These are phyloP conservation scores for Adineta ricciae DNA, from an alignment of 2,888 invertebrate genomes.

Conservation along the genomic window DNA sequence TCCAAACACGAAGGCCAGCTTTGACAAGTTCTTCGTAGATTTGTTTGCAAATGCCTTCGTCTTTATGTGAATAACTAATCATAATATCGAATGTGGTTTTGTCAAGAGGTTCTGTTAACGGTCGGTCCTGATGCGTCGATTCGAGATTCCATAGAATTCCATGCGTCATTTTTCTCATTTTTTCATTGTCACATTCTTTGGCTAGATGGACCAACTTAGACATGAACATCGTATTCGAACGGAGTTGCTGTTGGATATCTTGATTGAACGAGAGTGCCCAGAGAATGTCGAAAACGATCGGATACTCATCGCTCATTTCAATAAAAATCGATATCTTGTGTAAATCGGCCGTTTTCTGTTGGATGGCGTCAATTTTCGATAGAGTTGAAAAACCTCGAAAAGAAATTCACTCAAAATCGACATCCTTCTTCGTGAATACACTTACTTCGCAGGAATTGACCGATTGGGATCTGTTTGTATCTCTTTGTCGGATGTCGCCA, in stretches of 20 bases:
- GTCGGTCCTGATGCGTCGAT: neutral
- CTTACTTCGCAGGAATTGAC: neutral
- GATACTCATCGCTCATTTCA: neutral
- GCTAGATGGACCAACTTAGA: neutral
- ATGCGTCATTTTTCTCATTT: neutral
- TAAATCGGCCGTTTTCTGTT: neutral
- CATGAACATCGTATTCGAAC: neutral
- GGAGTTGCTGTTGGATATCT: neutral
- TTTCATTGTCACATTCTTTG: neutral
- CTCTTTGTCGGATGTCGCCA: neutral
- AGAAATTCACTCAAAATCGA: neutral
- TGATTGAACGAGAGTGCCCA: neutral
- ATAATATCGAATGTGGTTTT: neutral
- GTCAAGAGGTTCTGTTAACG: neutral
- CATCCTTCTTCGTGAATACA: too few relatives aligned
- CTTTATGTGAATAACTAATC: conserved; percentile 23
- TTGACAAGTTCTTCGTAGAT: neutral
- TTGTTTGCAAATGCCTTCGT: neutral
- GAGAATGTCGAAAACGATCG: neutral
- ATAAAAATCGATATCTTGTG: neutral
- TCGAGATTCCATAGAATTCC: conserved; percentile 18
- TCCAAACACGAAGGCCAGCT: neutral
- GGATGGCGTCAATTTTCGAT: neutral
- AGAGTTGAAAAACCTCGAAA: neutral
- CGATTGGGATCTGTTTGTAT: neutral